Evolutionary conservation across 2,113 vertebrate genomes (phyloP).

Genomic region (Melanotaenia duboulayi): DNA sequence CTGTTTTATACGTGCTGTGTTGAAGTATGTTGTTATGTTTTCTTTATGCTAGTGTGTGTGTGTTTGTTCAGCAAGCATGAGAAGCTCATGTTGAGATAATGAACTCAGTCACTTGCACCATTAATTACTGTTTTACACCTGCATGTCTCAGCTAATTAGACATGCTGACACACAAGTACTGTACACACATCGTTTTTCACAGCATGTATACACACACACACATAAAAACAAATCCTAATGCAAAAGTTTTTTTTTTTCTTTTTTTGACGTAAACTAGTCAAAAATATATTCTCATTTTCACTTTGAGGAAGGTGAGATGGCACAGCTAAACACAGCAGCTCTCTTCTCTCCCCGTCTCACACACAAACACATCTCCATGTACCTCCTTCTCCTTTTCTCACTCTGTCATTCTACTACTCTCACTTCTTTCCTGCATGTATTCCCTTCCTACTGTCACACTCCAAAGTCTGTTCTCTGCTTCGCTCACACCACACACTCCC

Average conservation of each 20-base stretch:
- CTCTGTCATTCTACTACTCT: slow-evolving; percentile 45
- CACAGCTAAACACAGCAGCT: slow-evolving; percentile 65
- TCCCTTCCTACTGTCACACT: slow-evolving; percentile 15
- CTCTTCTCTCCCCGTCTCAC: slow-evolving; percentile 36
- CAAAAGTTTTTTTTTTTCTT: slow-evolving; percentile 36
- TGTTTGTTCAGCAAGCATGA: slow-evolving; percentile 40
- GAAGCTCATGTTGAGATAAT: slow-evolving; percentile 70
- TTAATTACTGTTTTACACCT: slow-evolving; percentile 82
- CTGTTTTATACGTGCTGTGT: background rate
- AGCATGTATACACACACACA: slow-evolving; percentile 7
- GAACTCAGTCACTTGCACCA: slow-evolving; percentile 75
- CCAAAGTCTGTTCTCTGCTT: slow-evolving; percentile 20
- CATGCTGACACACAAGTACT: slow-evolving; percentile 65
- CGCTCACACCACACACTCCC: slow-evolving; percentile 1
- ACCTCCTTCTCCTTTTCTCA: slow-evolving; percentile 45
- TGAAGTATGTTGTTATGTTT: slow-evolving; percentile 10
- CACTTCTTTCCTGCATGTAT: slow-evolving; percentile 2
- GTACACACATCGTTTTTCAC: background rate
- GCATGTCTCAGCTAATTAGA: slow-evolving; percentile 78
- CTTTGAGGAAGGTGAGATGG: slow-evolving; percentile 65
- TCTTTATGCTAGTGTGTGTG: slow-evolving; percentile 1
- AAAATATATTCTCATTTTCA: slow-evolving; percentile 80
- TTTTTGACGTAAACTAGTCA: slow-evolving; percentile 44
- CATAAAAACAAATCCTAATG: slow-evolving; percentile 14
- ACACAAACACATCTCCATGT: slow-evolving; percentile 43